Evolutionary conservation across 2,888 invertebrate genomes (phyloP).

Genomic region (Drosophila algonquin): DNA sequence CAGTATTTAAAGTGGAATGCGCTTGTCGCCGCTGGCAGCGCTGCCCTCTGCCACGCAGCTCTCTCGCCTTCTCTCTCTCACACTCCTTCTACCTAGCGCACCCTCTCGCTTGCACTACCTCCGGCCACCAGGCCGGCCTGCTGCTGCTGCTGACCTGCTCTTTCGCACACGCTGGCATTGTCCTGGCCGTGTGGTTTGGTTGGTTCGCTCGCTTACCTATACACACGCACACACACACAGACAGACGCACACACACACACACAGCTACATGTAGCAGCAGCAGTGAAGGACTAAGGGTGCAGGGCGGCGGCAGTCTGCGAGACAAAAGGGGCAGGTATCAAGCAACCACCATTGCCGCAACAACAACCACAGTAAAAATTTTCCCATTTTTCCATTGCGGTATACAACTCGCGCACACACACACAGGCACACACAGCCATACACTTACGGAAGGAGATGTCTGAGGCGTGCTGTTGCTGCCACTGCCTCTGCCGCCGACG

Average conservation of each 20-base stretch:
- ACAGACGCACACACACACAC: constrained; percentile 41
- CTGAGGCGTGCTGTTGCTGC: constrained; percentile 49
- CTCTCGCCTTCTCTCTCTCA: constrained; percentile 18
- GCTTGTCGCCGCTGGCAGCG: constrained; percentile 52
- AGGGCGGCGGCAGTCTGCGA: constrained; percentile 33
- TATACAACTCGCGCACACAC: constrained; percentile 61
- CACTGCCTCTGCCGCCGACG: background rate
- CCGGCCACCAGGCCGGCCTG: background rate
- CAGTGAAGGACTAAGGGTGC: constrained; percentile 37
- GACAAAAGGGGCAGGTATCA: constrained; percentile 82
- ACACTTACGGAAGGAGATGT: constrained; percentile 55
- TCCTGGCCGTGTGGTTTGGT: constrained; percentile 72
- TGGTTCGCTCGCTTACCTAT: constrained; percentile 67
- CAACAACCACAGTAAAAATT: constrained; percentile 83
- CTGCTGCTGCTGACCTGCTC: constrained; percentile 17
- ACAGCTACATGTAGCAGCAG: background rate
- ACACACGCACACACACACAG: constrained; percentile 42
- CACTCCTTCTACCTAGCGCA: constrained; percentile 22
- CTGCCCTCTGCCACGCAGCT: constrained; percentile 47
- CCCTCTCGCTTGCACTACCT: constrained; percentile 11
- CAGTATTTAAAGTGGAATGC: constrained; percentile 83
- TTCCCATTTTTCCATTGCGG: constrained; percentile 83
- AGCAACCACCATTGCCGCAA: constrained; percentile 83
- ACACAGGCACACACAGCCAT: constrained; percentile 48
- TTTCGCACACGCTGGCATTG: constrained; percentile 46